A percentile compares a stretch with the other conserved stretches of the same genome.
Conservation (phyloP, 2,797 vertebrate genomes). For the Eulemur mongoz region DNA sequence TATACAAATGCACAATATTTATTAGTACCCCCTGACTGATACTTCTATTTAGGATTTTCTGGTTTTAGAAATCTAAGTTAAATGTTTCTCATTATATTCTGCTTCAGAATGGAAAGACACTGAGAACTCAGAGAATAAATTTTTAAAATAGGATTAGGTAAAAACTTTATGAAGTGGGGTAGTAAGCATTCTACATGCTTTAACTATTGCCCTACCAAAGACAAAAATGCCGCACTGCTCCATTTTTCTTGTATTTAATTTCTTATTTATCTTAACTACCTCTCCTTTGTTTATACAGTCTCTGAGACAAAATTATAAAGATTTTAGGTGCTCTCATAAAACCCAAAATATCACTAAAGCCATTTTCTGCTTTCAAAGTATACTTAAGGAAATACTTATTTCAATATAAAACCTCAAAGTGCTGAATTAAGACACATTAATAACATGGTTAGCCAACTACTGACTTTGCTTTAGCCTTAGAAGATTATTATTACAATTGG, state of each 20-base stretch:
- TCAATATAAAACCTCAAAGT: constrained; percentile 45
- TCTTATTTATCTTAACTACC: constrained; percentile 47
- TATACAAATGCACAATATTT: constrained; percentile 55
- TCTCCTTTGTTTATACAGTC: background rate
- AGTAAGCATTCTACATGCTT: background rate
- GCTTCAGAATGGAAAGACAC: constrained; percentile 39
- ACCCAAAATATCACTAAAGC: constrained; percentile 13
- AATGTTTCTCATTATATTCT: constrained; percentile 63
- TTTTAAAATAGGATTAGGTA: constrained; percentile 43
- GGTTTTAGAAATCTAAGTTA: constrained; percentile 42
- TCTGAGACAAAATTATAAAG: constrained; percentile 29
- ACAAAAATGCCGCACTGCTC: background rate
- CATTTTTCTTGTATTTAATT: constrained; percentile 35
- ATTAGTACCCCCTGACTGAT: background rate
- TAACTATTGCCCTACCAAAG: constrained; percentile 45
- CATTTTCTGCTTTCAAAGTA: constrained; percentile 45
- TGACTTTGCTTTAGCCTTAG: background rate
- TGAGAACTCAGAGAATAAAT: background rate
- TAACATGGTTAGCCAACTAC: constrained; percentile 14
- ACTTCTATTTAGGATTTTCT: constrained; percentile 51
- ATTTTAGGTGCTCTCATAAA: constrained; percentile 52
- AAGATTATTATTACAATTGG: constrained; percentile 38
- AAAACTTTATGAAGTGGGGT: constrained; percentile 38
- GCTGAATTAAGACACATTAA: constrained; percentile 50
- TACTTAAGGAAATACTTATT: constrained; percentile 63